Conservation (phyloP, 1,140 invertebrate species). For the Drosophila busckii region DNA sequence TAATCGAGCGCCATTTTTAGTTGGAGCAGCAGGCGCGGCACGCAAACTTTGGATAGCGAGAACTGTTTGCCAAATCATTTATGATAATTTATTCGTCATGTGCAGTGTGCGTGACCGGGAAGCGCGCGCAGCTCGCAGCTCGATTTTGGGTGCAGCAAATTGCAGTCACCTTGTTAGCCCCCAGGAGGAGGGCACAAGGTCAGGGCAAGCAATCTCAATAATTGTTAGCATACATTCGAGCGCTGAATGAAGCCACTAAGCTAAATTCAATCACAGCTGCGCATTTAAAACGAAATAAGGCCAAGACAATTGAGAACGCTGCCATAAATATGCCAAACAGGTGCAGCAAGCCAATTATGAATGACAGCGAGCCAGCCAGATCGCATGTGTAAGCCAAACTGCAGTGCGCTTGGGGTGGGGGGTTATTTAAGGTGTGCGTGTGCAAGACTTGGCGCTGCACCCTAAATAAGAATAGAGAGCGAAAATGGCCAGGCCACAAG, state of each 20-base stretch:
- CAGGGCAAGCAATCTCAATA: conserved; percentile 11
- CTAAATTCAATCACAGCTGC: no score
- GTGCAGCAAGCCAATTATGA: conserved; percentile 69
- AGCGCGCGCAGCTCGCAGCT: conserved; percentile 8
- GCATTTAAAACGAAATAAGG: no score
- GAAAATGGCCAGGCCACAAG: conserved; percentile 50
- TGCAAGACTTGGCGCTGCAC: conserved; percentile 38
- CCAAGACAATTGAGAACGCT: conserved; percentile 36
- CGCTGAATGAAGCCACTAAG: background rate
- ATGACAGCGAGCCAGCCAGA: conserved; percentile 45
- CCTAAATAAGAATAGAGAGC: conserved; percentile 25
- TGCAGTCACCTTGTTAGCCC: conserved; percentile 58
- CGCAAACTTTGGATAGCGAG: conserved; percentile 14
- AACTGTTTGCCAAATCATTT: conserved; percentile 54
- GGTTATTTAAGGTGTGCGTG: background rate
- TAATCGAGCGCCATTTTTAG: conserved; percentile 39
- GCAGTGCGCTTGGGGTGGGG: background rate
- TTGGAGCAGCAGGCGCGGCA: conserved; percentile 2
- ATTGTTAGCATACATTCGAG: no score
- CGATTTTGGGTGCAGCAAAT: conserved; percentile 68
- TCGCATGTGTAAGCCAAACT: conserved; percentile 16
- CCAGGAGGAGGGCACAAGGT: conserved; percentile 16
- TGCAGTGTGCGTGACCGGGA: conserved; percentile 57
- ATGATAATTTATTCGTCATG: conserved; percentile 66
- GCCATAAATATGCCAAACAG: conserved; percentile 55